phyloP scores from a whole-genome alignment of 2,797 vertebrate species.

The Nyctalus aviator region DNA sequence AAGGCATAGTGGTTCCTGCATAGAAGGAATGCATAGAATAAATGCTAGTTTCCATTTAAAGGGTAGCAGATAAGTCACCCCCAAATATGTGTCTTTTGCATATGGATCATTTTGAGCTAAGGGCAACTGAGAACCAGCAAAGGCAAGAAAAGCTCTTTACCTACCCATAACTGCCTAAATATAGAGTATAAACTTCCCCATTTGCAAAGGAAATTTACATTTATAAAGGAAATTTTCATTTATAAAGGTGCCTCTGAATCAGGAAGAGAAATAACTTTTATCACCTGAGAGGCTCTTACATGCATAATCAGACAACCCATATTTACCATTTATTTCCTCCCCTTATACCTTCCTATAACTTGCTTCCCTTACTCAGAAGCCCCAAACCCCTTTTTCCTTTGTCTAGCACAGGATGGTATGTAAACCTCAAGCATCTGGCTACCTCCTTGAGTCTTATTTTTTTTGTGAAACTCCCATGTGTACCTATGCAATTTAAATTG shows the following conservation, averaged over 20 bases:
- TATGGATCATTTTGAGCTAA: conserved; percentile 35
- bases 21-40: conserved; percentile 18
- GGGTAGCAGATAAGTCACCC: not conserved
- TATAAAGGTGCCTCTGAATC: not conserved
- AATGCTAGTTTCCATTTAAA: not conserved
- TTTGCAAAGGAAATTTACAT: not conserved
- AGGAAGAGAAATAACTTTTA: not conserved
- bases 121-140: not conserved
- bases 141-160: not conserved
- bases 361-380: not conserved
- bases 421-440: not conserved
- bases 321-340: not conserved
- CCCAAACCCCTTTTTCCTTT: not conserved
- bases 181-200: not conserved
- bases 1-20: not conserved
- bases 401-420: not conserved
- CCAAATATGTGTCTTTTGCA: not conserved
- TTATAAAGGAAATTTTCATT: conserved; percentile 42
- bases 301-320: not conserved
- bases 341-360: not conserved
- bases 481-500: not conserved
- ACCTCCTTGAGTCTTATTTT: not conserved
- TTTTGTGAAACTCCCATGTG: not conserved
- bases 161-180: not conserved
- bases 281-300: not conserved